Evolutionary conservation across 2,797 vertebrate species (phyloP).

Genomic region (Pseudochirops corinnae): DNA sequence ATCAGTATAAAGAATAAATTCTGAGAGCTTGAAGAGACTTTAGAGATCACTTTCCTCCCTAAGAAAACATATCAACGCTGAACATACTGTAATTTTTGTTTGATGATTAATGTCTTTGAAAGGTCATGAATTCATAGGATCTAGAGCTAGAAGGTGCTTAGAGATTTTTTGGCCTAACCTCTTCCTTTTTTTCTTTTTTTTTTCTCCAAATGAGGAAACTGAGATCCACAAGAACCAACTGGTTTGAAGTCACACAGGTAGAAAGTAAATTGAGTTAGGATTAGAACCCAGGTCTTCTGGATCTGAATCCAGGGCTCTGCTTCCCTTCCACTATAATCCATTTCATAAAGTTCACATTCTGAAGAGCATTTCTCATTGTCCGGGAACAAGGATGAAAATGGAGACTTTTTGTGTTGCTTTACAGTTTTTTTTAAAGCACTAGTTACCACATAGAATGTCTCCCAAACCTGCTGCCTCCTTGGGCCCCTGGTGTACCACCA

Average conservation of each 20-base stretch:
- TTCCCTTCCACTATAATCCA: background rate
- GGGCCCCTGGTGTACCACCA: too few relatives aligned
- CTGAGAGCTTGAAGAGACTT: background rate
- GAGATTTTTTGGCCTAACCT: background rate
- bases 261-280: background rate
- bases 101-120: background rate
- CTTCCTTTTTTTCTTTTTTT: background rate
- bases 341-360: background rate
- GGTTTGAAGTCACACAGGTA: background rate
- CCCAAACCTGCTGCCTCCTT: background rate
- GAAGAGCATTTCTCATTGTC: background rate
- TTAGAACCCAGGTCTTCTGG: background rate
- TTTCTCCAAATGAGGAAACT: background rate
- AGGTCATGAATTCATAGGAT: background rate
- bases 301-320: background rate
- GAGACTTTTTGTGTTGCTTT: background rate
- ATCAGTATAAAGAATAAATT: background rate
- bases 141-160: background rate
- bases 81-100: background rate
- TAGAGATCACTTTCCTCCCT: background rate
- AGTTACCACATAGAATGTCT: background rate
- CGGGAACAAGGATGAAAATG: background rate
- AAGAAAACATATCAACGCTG: background rate
- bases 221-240: background rate
- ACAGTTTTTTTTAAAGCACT: background rate